These are phyloP conservation scores for Nymphalis polychloros DNA, from an alignment of 2,888 invertebrate genomes.

Conservation along the genomic window DNA sequence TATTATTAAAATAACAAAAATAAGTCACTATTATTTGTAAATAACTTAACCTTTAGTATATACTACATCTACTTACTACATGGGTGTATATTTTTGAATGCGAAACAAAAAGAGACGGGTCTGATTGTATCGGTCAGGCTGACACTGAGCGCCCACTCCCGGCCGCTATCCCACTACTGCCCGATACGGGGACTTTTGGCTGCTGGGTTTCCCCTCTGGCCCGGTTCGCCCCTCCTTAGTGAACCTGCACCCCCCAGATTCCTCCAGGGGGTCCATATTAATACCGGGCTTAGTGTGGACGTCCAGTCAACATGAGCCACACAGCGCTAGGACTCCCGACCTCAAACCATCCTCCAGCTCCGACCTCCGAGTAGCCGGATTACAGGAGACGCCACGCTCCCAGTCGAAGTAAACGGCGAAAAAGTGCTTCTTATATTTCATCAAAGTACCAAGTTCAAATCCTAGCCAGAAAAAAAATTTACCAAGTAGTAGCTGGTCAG, in stretches of 20 bases:
- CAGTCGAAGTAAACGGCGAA: slow-evolving; percentile 78
- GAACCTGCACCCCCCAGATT: slow-evolving; percentile 88
- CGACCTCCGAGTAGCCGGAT: slow-evolving; percentile 98
- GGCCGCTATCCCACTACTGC: slow-evolving; percentile 99
- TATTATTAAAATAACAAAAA: no score
- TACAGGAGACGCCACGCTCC: slow-evolving; percentile 99
- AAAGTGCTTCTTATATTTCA: no score
- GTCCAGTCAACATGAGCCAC: slow-evolving; percentile 88
- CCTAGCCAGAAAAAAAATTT: no score
- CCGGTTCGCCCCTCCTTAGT: slow-evolving; percentile 95
- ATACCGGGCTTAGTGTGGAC: slow-evolving; percentile 98
- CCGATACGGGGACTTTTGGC: slow-evolving; percentile 99
- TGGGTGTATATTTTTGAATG: no score
- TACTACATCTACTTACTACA: no score
- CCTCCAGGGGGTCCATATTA: slow-evolving; percentile 96
- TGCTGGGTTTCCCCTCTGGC: slow-evolving; percentile 99
- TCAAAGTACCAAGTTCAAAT: no score
- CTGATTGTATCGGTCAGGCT: slow-evolving; percentile 86
- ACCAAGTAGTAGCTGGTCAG: no score
- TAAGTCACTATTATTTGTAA: no score
- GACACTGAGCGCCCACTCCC: slow-evolving; percentile 94
- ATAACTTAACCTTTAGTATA: no score
- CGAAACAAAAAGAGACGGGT: slow-evolving; percentile 66
- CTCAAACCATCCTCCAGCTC: slow-evolving; percentile 96
- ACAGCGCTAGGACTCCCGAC: slow-evolving; percentile 83